phyloP scores from a whole-genome alignment of 2,797 vertebrate species.

The Rhinichthys osculus region DNA sequence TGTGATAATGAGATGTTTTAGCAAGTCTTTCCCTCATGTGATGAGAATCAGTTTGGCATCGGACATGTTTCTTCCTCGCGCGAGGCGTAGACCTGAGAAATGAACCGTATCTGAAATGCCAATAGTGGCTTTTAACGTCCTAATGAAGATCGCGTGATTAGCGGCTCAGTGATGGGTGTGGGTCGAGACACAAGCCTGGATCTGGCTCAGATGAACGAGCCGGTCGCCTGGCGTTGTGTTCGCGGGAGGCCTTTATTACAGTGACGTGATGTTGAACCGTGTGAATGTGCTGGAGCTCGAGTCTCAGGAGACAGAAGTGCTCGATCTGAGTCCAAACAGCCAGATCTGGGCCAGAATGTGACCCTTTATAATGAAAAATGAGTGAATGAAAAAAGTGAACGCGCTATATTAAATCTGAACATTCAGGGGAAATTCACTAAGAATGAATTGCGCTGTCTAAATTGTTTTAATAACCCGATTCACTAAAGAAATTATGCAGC shows the following conservation, averaged over 20 bases:
- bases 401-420: not conserved
- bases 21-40: conserved; percentile 9
- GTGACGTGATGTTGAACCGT: not conserved
- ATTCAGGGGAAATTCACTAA: too few relatives aligned
- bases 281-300: too few relatives aligned
- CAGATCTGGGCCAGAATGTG: not conserved
- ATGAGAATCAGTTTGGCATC: not conserved
- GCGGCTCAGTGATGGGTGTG: conserved; percentile 7
- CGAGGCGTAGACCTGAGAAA: not conserved
- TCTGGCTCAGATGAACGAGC: not conserved
- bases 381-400: not conserved
- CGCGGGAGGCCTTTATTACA: not conserved
- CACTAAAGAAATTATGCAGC: not conserved
- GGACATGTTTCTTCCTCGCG: not conserved
- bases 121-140: conserved; percentile 49
- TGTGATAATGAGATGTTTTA: conserved; percentile 21
- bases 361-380: not conserved
- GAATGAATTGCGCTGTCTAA: not conserved
- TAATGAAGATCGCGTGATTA: conserved; percentile 47
- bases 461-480: not conserved
- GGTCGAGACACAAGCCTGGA: not conserved
- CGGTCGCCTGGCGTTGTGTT: not conserved
- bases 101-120: not conserved
- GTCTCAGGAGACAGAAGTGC: too few relatives aligned
- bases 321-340: too few relatives aligned